Evolutionary conservation across 2,797 vertebrate species (phyloP), one percentile per base, ranked within the genome.

Genomic region (Chrosomus eos): DNA sequence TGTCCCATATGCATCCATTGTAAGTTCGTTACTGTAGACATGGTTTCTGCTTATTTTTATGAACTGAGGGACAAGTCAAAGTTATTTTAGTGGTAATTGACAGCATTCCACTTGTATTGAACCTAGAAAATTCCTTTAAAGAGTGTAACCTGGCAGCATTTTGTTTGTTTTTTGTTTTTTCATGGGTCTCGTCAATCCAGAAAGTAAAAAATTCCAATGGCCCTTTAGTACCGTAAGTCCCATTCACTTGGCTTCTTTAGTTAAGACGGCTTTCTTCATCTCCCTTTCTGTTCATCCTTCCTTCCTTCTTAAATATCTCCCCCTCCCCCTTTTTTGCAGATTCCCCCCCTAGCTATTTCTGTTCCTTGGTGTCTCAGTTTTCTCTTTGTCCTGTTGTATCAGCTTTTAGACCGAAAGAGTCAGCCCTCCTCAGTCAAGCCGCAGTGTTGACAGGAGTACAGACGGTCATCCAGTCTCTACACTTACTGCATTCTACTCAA

Each of bases 351-450:
- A 10, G 43, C 74, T 82, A 53, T 70, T 26, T 81, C 53, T 80
- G 28, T 85, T 60, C 31, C 8, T 67, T 67, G 14, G 43, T 16
- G 68, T 75, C 48, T 85, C 76, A 51, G 81, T 70, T 83, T 85
- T 60, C 36, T 26, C 66, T 85, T 64, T 73, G 67, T 68, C 19
- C 64, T 51, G 62, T 79, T 51, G 67, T 77, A 85, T 86, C 75
- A 36, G 36, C 75, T 76, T 71, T 86, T 48, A 71, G 82, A 80
- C 64, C 18, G 64, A 72, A 40, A 67, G 40, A 31, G 67, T 80
- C 62, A 68, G 7, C 45, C 19, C 21, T 72, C 33, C 58, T 75
- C 43, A 18, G 13, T 67, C 62, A 53, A 45, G 40, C 77, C 2
- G 13, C 26, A 23, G 62, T 80, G 58, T 64, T 83, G 71, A 83